A percentile compares a stretch with the other conserved stretches of the same genome.
Evolutionary conservation across 2,888 invertebrate species (phyloP).

Genomic region (Acanthosepion lycidas): DNA sequence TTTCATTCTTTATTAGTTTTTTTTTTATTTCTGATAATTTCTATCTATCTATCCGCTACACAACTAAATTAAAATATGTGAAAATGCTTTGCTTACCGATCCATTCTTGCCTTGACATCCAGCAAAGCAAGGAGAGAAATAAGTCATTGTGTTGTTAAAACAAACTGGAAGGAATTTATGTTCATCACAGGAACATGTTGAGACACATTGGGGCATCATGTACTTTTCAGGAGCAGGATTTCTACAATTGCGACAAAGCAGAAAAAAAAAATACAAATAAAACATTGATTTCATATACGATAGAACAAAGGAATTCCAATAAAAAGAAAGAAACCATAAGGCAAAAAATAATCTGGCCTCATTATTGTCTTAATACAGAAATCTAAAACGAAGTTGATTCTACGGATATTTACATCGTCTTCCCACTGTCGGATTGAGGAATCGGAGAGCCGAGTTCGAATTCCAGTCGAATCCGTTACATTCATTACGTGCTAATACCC

Average conservation of each 20-base stretch:
- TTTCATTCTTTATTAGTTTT: no score
- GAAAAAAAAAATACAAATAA: not conserved
- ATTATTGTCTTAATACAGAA: not conserved
- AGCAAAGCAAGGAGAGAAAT: constrained; percentile 65
- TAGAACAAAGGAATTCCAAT: no score
- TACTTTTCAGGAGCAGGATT: not conserved
- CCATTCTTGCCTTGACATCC: constrained; percentile 54
- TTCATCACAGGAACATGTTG: constrained; percentile 58
- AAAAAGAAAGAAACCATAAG: no score
- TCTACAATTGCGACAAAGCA: not conserved
- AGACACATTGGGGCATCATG: constrained; percentile 42
- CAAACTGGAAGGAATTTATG: constrained; percentile 63
- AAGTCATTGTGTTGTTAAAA: constrained; percentile 59
- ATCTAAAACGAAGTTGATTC: not conserved
- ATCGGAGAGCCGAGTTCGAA: no score
- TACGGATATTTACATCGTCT: no score
- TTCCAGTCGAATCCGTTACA: no score
- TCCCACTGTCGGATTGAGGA: no score
- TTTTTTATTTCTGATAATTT: no score
- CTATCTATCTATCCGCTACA: no score
- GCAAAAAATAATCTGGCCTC: not conserved
- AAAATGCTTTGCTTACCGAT: not conserved
- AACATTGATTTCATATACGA: no score
- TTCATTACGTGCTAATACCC: no score
- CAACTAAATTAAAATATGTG: no score